Base-by-base conservation (phyloP, 23 tunicate genomes). In the Halocynthia aurantium region DNA sequence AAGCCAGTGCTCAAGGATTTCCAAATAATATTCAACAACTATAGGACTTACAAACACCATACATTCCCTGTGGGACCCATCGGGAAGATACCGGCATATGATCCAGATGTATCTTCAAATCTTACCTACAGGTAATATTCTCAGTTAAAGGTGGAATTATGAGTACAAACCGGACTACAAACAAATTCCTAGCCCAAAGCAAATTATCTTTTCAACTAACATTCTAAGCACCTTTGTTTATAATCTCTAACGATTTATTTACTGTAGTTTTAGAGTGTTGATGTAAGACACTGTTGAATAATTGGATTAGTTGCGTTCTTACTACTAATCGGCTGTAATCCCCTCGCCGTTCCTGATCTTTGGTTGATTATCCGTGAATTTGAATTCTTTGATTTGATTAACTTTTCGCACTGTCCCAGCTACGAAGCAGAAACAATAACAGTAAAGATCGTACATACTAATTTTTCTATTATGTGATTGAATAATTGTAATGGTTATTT, bases 1-100 rank as follows among this genome's bases (percentile, higher is more conserved):
- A 51, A 69, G 10, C 99, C 99, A 6, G 85, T 78, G 11, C 53
- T 96, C 60, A 60, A 80, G 53, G 67, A 90, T 75, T 84, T 96
- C 40, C 80, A 96, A 72, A 85, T 96, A 18, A 55, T 83, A 8
- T 96, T 96, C 86, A 96, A 96, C 89, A 96, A 96, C 62, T 96
- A 92, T 64, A 62, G 88, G 15, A 82, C 92, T 0, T 56, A 62
- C 50, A 58, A 71, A 21, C 61, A 53, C 7, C 57, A 83, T 8
- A 76, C 98, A 10, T 92, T 92, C 53, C 88, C 88, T 51, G 19
- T 71, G 51, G 98, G 88, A 13, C 84, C 80, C 9, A 92, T 92
- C 31, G 98, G 98, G 21, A 66, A 76, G 50, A 84, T 92, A 8
- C 98, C 98, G 13, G 98, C 98, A 50, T 80, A 86, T 62, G 98